These are phyloP conservation scores for Tamandua tetradactyla DNA, from an alignment of 2,797 vertebrate genomes.

Conservation along the genomic window DNA sequence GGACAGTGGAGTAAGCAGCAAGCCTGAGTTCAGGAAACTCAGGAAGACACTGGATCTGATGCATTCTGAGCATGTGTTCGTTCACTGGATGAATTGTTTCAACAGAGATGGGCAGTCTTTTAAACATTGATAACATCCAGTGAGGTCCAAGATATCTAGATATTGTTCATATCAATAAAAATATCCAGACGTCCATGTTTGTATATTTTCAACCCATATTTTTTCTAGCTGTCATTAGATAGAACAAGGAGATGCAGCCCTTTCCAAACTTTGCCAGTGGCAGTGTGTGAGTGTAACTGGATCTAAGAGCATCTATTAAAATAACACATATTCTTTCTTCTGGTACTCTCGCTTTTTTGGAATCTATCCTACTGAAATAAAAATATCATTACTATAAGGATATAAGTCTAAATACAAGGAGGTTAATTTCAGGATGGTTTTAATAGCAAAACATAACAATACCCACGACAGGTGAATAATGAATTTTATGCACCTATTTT, in stretches of 20 bases:
- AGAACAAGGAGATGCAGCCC: background rate
- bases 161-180: background rate
- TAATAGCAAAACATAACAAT: constrained; percentile 14
- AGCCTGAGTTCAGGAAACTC: background rate
- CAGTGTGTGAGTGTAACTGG: background rate
- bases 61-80: background rate
- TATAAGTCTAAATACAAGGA: background rate
- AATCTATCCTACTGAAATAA: constrained; percentile 6
- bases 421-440: background rate
- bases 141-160: background rate
- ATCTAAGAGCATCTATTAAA: background rate
- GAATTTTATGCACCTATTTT: background rate
- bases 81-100: background rate
- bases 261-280: background rate
- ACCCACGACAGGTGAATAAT: background rate
- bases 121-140: background rate
- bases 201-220: background rate
- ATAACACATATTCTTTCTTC: background rate
- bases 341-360: background rate
- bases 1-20: background rate
- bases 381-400: constrained; percentile 15
- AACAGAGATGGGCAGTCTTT: background rate
- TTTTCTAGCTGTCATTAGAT: background rate
- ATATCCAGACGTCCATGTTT: background rate
- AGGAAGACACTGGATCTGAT: background rate